Base-by-base conservation (phyloP, 1,140 invertebrate genomes). In the Conus ventricosus region DNA sequence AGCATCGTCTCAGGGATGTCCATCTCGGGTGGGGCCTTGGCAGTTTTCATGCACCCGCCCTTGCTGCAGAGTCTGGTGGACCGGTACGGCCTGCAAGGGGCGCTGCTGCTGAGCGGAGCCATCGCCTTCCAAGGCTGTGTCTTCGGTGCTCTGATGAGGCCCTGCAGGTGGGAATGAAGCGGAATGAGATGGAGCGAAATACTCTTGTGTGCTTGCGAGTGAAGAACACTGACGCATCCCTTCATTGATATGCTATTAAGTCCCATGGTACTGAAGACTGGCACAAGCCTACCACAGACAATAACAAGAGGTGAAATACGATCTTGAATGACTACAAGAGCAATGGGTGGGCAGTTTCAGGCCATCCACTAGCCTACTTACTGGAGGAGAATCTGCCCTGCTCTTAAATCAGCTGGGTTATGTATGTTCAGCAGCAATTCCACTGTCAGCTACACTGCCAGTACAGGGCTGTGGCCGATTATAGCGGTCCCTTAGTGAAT, bases 21-120 rank as follows among this genome's bases (percentile, higher is more conserved):
- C 0, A 98, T 98, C 3, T 98, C 98, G 93, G 98, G 98, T 17
- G 98, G 98, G 2, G 98, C 98, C 39, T 97, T 98, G 71, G 96
- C 96, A 5, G 97, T 97, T 10, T 97, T 98, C 93, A 93, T 97
- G 0, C 97, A 67, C 97, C 97, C 10, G 7, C 92, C 91, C 53
- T 93, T 98, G 27, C 96, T 96, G 23, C 95, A 95, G 53, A 90
- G 92, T 7, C 95, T 98, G 4, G 96, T 97, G 17, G 93, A 96
- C 1, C 90, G 93, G 1, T 96, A 96, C 54, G 97, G 96, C 4
- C 98, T 98, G 97, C 96, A 96, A 86, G 93, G 94, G 5, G 96
- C 97, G 0, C 93, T 98, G 23, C 96, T 99, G n/a, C 97, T 99
- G 88, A 96, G 99, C 71, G 97, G 98, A 13, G 98, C 98, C 0